Evolutionary conservation across 35 echinoderm and acorn worm genomes (phyloP).

Genomic region (Amphiura filiformis): DNA sequence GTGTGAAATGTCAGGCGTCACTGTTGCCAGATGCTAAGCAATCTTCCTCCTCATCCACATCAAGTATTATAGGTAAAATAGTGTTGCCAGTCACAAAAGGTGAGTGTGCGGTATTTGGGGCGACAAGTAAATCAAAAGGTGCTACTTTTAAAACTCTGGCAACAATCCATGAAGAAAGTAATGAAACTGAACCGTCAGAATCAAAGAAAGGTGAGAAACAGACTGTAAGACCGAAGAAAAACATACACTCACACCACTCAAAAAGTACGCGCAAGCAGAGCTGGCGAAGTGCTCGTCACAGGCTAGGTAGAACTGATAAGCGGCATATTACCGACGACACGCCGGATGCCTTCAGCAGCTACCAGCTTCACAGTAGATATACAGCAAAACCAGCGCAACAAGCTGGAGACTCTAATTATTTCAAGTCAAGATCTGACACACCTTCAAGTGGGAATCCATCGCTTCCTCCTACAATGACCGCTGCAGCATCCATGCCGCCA

Average conservation of each 20-base stretch:
- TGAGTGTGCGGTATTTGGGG: conserved; percentile 16
- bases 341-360: conserved; percentile 5
- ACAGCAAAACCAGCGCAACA: not conserved
- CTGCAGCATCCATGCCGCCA: not conserved
- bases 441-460: not conserved
- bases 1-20: not conserved
- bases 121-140: conserved; percentile 17
- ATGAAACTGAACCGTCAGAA: not conserved
- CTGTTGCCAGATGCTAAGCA: not conserved
- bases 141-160: conserved; percentile 59
- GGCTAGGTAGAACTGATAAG: conserved; percentile 17
- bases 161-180: conserved; percentile 54
- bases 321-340: not conserved
- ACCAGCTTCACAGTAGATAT: not conserved
- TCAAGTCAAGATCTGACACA: not conserved
- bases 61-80: not conserved
- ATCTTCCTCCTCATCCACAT: too few species aligned
- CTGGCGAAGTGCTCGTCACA: not conserved
- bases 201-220: not conserved
- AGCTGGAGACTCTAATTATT: too few species aligned
- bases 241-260: not conserved
- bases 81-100: not conserved
- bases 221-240: not conserved
- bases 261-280: not conserved
- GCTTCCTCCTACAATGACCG: not conserved